phyloP scores from a whole-genome alignment of 1,140 invertebrate species.

The Vollenhovia emeryi region DNA sequence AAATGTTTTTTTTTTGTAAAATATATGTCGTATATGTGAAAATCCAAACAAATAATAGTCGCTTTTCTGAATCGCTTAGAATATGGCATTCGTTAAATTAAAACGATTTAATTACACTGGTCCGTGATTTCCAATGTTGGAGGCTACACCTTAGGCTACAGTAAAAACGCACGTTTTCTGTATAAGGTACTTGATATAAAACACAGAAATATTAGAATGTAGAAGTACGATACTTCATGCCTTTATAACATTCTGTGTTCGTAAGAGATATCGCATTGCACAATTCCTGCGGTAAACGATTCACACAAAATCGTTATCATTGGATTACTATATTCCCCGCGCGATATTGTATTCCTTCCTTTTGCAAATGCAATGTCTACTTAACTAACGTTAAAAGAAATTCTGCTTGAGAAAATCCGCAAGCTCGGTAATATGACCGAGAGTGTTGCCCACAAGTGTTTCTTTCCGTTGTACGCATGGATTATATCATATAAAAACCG shows the following conservation, averaged over 20 bases:
- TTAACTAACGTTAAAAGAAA: conserved; percentile 32
- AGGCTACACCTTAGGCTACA: not conserved
- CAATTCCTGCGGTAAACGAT: not conserved
- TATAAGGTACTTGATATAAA: not conserved
- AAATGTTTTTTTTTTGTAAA: conserved; percentile 12
- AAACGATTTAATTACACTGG: conserved; percentile 2
- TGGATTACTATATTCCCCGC: conserved; percentile 61
- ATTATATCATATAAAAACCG: not conserved
- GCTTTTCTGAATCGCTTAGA: not conserved
- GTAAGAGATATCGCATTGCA: conserved; percentile 9
- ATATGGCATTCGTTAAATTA: not conserved
- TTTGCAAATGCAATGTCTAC: conserved; percentile 4
- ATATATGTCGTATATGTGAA: not conserved
- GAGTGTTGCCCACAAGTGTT: not conserved
- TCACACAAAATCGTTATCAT: conserved; percentile 28
- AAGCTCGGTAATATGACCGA: conserved; percentile 28
- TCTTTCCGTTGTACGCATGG: not conserved
- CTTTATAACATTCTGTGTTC: not conserved
- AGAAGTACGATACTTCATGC: conserved; percentile 11
- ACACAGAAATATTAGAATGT: not conserved
- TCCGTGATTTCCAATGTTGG: not conserved
- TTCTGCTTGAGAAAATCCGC: conserved; percentile 30
- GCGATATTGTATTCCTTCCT: conserved; percentile 36
- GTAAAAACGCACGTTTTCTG: conserved; percentile 14
- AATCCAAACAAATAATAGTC: not conserved